These are phyloP conservation scores for Drosophila austrosaltans DNA, from an alignment of 2,888 invertebrate genomes.

Conservation along the genomic window DNA sequence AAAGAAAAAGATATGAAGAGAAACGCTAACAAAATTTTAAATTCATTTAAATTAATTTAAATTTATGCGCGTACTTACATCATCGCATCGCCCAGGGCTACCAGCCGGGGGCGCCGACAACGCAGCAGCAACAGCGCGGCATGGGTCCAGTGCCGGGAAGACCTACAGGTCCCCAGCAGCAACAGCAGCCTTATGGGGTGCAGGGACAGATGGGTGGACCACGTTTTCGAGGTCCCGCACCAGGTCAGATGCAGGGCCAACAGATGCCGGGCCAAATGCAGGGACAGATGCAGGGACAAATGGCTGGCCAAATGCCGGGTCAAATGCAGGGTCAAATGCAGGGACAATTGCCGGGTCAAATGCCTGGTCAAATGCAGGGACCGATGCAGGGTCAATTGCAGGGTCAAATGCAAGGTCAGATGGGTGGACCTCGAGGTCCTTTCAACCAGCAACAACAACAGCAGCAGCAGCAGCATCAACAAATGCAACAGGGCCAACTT, in stretches of 20 bases:
- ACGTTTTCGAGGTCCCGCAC: conserved; percentile 37
- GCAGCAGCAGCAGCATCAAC: conserved; percentile 69
- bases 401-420: conserved; percentile 77
- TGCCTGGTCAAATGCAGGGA: conserved; percentile 55
- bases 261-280: conserved; percentile 56
- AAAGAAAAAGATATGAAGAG: conserved; percentile 40
- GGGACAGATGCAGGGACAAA: conserved; percentile 71
- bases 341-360: conserved; percentile 85
- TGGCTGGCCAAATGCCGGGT: conserved; percentile 62
- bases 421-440: conserved; percentile 86
- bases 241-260: conserved; percentile 85
- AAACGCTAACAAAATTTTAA: conserved; percentile 75
- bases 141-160: conserved; percentile 69
- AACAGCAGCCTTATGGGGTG: conserved; percentile 83
- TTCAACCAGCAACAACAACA: conserved; percentile 83
- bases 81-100: conserved; percentile 73
- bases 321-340: conserved; percentile 73
- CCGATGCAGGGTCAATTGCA: conserved; percentile 56
- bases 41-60: conserved; percentile 77
- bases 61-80: conserved; percentile 64
- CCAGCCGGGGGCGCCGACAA: conserved; percentile 72
- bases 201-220: conserved; percentile 85
- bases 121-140: conserved; percentile 77
- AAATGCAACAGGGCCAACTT: conserved; percentile 59
- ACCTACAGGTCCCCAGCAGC: conserved; percentile 79